phyloP scores from a whole-genome alignment of 2,888 invertebrate genomes.

The Drosophila affinis region DNA sequence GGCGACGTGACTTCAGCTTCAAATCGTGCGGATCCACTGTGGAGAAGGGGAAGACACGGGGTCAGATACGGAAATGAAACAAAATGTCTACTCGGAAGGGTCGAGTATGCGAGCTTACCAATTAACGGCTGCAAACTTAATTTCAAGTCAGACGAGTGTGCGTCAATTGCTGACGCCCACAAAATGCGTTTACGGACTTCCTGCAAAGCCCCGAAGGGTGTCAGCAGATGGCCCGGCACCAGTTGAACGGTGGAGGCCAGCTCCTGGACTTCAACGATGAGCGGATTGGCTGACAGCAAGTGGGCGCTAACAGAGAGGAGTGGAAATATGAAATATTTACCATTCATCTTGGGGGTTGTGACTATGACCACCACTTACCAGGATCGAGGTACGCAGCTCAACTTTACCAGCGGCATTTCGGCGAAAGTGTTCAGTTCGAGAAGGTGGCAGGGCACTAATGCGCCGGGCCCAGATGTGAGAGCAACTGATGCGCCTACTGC shows the following conservation, averaged over 20 bases:
- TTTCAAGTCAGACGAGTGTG: conserved; percentile 78
- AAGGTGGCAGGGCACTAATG: conserved; percentile 72
- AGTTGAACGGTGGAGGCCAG: conserved; percentile 80
- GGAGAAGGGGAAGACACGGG: background rate
- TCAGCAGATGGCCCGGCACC: conserved; percentile 81
- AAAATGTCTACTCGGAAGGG: conserved; percentile 29
- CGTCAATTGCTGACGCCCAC: conserved; percentile 81
- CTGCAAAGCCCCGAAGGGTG: conserved; percentile 80
- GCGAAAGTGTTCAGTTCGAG: conserved; percentile 78
- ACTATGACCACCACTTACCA: conserved; percentile 65
- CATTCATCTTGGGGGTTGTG: background rate
- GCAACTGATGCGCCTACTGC: conserved; percentile 21
- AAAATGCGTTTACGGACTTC: conserved; percentile 81
- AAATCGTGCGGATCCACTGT: conserved; percentile 77
- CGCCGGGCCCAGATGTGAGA: conserved; percentile 8
- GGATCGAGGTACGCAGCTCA: conserved; percentile 71
- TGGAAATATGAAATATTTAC: conserved; percentile 7
- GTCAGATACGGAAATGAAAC: conserved; percentile 59
- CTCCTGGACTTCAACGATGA: conserved; percentile 79
- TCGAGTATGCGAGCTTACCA: conserved; percentile 67
- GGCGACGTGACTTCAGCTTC: conserved; percentile 68
- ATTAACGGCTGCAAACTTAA: conserved; percentile 79
- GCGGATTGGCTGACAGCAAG: conserved; percentile 81
- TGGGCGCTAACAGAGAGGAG: conserved; percentile 58
- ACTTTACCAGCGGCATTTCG: conserved; percentile 77